These are phyloP conservation scores for Calameuta pallipes DNA, from an alignment of 2,888 invertebrate genomes.

Conservation along the genomic window DNA sequence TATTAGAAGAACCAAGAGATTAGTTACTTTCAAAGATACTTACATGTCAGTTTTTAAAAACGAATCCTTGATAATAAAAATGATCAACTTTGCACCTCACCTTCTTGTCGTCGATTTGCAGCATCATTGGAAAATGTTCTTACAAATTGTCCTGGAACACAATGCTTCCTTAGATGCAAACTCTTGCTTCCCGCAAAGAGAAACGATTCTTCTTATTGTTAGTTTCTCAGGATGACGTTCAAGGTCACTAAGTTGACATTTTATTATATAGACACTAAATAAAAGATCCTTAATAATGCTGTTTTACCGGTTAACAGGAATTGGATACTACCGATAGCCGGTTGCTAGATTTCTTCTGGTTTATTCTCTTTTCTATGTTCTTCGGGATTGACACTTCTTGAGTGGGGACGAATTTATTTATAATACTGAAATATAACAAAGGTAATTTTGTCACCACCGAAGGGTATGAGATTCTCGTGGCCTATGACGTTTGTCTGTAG, in stretches of 20 bases:
- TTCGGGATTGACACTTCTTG: background rate
- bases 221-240: background rate
- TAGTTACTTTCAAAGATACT: background rate
- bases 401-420: background rate
- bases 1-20: background rate
- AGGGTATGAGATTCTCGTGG: background rate
- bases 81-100: conserved; percentile 8
- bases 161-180: background rate
- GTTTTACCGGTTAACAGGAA: background rate
- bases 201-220: background rate
- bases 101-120: conserved; percentile 20
- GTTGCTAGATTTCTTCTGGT: background rate
- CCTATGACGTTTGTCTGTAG: background rate
- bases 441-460: background rate
- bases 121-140: conserved; percentile 6
- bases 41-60: background rate
- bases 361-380: background rate
- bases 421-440: background rate
- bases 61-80: background rate
- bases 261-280: background rate
- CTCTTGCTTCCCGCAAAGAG: background rate
- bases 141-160: background rate
- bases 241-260: background rate
- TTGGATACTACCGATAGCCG: background rate
- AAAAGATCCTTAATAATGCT: background rate